Base-by-base conservation (phyloP, 37 sponge, comb jelly and placozoan species). In the Aphrocallistes beatrix region DNA sequence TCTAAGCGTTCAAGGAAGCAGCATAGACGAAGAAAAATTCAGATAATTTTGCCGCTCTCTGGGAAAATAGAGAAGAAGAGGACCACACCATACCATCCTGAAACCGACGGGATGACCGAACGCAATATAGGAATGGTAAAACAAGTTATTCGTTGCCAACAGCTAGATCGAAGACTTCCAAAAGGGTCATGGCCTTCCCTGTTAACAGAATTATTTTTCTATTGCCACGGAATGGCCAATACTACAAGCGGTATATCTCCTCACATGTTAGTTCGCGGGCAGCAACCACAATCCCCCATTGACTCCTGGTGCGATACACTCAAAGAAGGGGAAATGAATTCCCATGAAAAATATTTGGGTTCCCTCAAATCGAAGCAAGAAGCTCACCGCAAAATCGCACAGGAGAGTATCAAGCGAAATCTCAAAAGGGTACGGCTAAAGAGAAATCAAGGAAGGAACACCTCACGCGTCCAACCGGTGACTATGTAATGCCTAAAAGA, bases 1-100 rank as follows among this genome's bases (percentile, higher is more conserved):
- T 60, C 75, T 60, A 60, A 60, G 75, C 21, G 75, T 25, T 60
- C 75, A 60, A 60, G 75, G 75, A 60, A 60, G 75, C 75, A 60
- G 75, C n/a, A 60, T 60, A 3, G 75, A 60, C 25, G 75, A 30
- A 28, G 75, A 19, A 13, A 3, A 60, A 60, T 60, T 60, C 21
- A 60, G 34, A 60, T 19, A 60, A 30, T 60, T 60, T 17, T 47
- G 49, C 49, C 49, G 49, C 13, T 47, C 49, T 47, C 49, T 47
- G 17, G 49, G 49, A 17, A 47, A 21, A 30, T 60, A 60, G 75
- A 60, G 21, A 60, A 60, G 21, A 60, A 60, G 75, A 60, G 75
- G n/a, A 60, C 75, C 34, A 60, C 25, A 6, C 75, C 75, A 13
- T 60, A 28, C 75, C 75, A 60, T 13, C 75, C 75, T 8, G 75